phyloP scores from a whole-genome alignment of 2,888 invertebrate species.

The Cryptosula pallasiana region DNA sequence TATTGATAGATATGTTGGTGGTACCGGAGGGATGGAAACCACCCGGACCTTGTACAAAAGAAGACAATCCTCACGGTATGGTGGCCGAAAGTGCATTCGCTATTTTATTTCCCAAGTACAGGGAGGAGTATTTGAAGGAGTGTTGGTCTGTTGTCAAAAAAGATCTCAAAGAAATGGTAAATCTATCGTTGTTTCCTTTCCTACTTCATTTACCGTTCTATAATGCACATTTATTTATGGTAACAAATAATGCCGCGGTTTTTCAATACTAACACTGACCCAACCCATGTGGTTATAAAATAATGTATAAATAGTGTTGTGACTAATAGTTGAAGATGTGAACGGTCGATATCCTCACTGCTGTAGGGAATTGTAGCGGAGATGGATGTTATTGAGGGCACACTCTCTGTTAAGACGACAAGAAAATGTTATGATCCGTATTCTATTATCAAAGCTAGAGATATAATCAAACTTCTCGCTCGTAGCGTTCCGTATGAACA shows the following conservation, averaged over 20 bases:
- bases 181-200: too few relatives aligned
- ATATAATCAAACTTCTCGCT: slow-evolving; percentile 88
- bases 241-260: too few relatives aligned
- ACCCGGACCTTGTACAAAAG: slow-evolving; percentile 69
- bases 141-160: slow-evolving; percentile 93
- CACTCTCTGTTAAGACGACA: slow-evolving; percentile 89
- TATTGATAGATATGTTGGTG: slow-evolving; percentile 39
- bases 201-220: too few relatives aligned
- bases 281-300: too few relatives aligned
- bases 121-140: slow-evolving; percentile 89
- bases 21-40: slow-evolving; percentile 55
- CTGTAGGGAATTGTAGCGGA: slow-evolving; percentile 69
- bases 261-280: too few relatives aligned
- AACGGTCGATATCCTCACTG: too few relatives aligned
- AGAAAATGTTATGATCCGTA: slow-evolving; percentile 96
- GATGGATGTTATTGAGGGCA: slow-evolving; percentile 85
- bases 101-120: slow-evolving; percentile 91
- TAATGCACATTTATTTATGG: too few relatives aligned
- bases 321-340: too few relatives aligned
- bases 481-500: slow-evolving; percentile 96
- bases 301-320: too few relatives aligned
- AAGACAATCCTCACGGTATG: slow-evolving; percentile 82
- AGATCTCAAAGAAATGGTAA: slow-evolving; percentile 58
- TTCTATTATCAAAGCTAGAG: slow-evolving; percentile 90
- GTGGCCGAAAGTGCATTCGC: slow-evolving; percentile 93